Base-by-base conservation (phyloP, 2,113 vertebrate species). In the Atlantisia rogersi region DNA sequence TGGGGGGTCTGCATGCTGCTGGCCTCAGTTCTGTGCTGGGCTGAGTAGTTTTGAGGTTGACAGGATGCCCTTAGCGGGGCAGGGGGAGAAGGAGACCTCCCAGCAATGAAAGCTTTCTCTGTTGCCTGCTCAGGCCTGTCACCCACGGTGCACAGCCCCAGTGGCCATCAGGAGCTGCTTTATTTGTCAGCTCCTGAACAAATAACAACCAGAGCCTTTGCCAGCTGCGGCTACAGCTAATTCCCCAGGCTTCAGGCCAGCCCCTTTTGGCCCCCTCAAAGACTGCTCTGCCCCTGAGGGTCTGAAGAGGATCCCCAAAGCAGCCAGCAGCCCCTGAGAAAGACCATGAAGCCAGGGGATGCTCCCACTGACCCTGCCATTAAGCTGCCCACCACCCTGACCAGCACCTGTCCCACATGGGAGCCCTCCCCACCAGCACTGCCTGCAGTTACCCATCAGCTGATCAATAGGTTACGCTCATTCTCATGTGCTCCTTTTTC, bases 301-400 rank as follows among this genome's bases (percentile, higher is more conserved):
- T 28, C 31, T 68, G 56, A 79, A 37, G 48, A 75, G 42, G 46
- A 56, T 22, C 10, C 22, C 16, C 26, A 53, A 74, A 84, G 17
- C 24, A 44, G 17, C 26, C 69, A 50, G 59, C 2, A 35, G 18
- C 35, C 67, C 40, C 80, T 0, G 0, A 40, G 48, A 35, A 59
- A 83, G 11, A 20, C 9, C 0, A 0, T 37, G 64, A 52, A 32
- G 73, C 14, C 3, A 0, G 4, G 10, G 16, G 8, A 44, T 64
- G 40, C 55, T 83, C 70, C 0, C 0, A 52, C 32, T 3, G 11
- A 9, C 37, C 22, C 58, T 19, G 9, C 9, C 10, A 1, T n/a
- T 68, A n/a, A 73, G 20, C 12, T 46, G 50, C 29, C 59, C 58
- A 42, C 59, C 53, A 48, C 2, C 1, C 28, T 22, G 53, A 15